phyloP scores from a whole-genome alignment of 2,888 invertebrate genomes.

The Drosophila melanosoma region DNA sequence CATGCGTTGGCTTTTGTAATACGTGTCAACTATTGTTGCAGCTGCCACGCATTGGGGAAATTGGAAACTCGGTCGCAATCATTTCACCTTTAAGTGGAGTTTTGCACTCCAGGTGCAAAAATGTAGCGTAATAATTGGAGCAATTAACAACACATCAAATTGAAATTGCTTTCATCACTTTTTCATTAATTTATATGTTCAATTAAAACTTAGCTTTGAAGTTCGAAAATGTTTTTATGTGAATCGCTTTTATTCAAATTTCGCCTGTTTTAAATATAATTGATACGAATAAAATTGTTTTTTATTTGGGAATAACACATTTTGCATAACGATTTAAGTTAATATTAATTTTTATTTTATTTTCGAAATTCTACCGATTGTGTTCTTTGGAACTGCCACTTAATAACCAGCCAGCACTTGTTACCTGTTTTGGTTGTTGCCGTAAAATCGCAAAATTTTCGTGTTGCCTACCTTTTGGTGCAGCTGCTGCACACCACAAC shows the following conservation, averaged over 20 bases:
- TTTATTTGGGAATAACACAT: neutral
- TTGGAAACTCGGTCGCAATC: neutral
- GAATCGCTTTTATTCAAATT: neutral
- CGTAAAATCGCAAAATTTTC: conserved; percentile 20
- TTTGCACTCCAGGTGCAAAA: neutral
- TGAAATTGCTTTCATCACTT: neutral
- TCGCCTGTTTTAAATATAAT: too few species aligned
- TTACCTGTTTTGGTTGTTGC: conserved; percentile 7
- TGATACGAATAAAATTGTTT: neutral
- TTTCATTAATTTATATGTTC: neutral
- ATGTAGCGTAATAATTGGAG: neutral
- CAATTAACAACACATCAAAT: neutral
- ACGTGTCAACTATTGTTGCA: conserved; percentile 10
- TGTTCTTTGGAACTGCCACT: neutral
- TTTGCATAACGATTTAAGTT: neutral
- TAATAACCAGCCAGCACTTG: neutral
- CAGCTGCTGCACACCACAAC: conserved; percentile 33
- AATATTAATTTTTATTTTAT: neutral
- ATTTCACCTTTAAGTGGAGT: neutral
- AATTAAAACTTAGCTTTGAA: neutral
- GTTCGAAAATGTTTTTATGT: neutral
- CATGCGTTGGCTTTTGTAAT: conserved; percentile 16
- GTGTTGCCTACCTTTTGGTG: conserved; percentile 49
- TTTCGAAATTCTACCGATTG: neutral
- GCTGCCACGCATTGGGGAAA: neutral